phyloP scores from a whole-genome alignment of 1,140 invertebrate genomes.

The Wasmannia auropunctata region DNA sequence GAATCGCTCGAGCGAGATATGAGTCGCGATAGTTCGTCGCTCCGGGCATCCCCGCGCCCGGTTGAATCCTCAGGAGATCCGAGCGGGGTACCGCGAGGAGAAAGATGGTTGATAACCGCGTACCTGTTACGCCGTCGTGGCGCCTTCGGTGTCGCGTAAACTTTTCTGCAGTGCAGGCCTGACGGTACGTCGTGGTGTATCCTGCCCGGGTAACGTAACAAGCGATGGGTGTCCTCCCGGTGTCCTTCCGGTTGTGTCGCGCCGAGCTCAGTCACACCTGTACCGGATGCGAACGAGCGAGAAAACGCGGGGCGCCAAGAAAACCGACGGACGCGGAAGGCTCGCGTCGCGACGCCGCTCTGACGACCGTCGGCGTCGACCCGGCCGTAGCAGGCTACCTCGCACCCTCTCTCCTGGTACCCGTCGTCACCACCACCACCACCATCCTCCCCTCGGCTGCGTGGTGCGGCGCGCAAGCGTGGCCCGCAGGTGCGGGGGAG shows the following conservation, averaged over 20 bases:
- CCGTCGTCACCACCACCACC: constrained; percentile 60
- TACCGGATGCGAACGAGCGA: neutral
- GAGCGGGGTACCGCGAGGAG: neutral
- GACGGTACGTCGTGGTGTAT: neutral
- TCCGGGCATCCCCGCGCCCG: neutral
- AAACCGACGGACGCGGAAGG: constrained; percentile 71
- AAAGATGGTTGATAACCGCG: constrained; percentile 25
- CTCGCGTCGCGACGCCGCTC: constrained; percentile 80
- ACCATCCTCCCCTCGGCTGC: constrained; percentile 32
- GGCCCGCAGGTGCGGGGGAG: constrained; percentile 36
- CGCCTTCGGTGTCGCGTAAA: constrained; percentile 30
- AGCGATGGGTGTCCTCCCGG: neutral
- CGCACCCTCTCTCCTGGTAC: constrained; percentile 64
- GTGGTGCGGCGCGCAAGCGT: constrained; percentile 68
- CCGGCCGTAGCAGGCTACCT: constrained; percentile 76
- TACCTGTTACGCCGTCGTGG: constrained; percentile 71
- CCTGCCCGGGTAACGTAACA: neutral
- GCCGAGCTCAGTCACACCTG: constrained; percentile 17
- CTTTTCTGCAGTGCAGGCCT: neutral
- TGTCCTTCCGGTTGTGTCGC: neutral
- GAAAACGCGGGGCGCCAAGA: neutral
- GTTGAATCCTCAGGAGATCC: neutral
- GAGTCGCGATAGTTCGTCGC: neutral
- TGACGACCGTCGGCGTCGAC: constrained; percentile 79
- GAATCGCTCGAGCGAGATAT: neutral